phyloP scores from a whole-genome alignment of 2,888 invertebrate genomes.

The Drosophila atripex region DNA sequence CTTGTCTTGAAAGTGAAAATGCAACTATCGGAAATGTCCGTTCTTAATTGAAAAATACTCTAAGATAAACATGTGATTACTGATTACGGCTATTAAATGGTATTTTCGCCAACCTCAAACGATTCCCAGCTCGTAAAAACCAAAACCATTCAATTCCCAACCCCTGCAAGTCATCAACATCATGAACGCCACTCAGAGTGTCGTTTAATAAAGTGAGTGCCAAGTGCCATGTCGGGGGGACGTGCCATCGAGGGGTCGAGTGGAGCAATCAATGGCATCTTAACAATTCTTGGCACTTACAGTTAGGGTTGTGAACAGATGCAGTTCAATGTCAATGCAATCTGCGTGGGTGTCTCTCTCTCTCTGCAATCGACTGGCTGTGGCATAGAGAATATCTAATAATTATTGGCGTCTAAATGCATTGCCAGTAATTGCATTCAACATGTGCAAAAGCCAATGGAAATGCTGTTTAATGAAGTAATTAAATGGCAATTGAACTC shows the following conservation, averaged over 20 bases:
- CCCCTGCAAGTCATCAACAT: conserved; percentile 21
- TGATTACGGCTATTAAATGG: neutral
- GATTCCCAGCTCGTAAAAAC: neutral
- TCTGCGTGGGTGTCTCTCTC: conserved; percentile 12
- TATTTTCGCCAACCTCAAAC: neutral
- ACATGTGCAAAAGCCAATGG: conserved; percentile 53
- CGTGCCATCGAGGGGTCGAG: neutral
- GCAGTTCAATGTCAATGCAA: conserved; percentile 68
- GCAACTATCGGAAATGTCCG: neutral
- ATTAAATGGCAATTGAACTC: conserved; percentile 62
- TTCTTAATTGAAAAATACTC: neutral
- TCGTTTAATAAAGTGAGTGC: conserved; percentile 42
- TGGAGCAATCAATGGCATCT: conserved; percentile 23
- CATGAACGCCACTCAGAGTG: conserved; percentile 28
- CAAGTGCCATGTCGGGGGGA: conserved; percentile 14
- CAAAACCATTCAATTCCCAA: conserved; percentile 13
- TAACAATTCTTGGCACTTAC: conserved; percentile 50
- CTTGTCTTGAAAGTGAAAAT: conserved; percentile 3
- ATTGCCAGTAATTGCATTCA: conserved; percentile 60
- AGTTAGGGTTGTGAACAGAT: conserved; percentile 52
- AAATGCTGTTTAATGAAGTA: conserved; percentile 57
- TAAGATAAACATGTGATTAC: neutral
- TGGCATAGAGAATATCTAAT: conserved; percentile 32
- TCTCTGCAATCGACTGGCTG: conserved; percentile 3
- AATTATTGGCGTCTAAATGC: conserved; percentile 73